Conservation (phyloP, 2,888 invertebrate genomes). For the Xestia ashworthii region DNA sequence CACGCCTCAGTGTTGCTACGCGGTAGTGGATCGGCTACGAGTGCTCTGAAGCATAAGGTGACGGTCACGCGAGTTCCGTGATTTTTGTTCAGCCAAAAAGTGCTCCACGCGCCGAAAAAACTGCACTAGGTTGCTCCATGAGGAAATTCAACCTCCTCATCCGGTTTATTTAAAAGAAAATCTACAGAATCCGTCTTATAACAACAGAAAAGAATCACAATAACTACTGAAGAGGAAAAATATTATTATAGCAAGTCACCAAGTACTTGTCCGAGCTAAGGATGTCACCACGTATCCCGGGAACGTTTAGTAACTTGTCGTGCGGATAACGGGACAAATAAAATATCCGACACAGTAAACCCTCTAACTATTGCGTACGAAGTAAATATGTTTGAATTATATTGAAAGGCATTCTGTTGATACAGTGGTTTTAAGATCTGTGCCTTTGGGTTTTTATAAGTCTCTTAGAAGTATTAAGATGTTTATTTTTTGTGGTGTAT, state of each 20-base stretch:
- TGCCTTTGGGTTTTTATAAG: neutral
- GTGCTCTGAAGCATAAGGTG: too few relatives aligned
- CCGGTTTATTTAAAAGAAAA: neutral
- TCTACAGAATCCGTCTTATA: neutral
- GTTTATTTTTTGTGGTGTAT: neutral
- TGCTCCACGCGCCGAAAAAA: too few relatives aligned
- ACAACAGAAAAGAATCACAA: constrained; percentile 13
- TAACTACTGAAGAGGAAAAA: constrained; percentile 35
- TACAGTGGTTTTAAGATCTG: neutral
- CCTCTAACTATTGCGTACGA: constrained; percentile 16
- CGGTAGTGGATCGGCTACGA: too few relatives aligned
- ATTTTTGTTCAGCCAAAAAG: too few relatives aligned
- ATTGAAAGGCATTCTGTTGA: constrained; percentile 1
- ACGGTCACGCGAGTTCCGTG: too few relatives aligned
- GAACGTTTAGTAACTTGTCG: constrained; percentile 62
- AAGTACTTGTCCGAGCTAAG: constrained; percentile 28
- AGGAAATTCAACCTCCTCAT: neutral
- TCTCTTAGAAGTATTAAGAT: neutral
- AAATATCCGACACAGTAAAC: constrained; percentile 55
- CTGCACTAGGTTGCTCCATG: neutral
- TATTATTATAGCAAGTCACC: constrained; percentile 40
- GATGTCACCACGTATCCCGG: constrained; percentile 47
- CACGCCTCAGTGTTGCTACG: too few relatives aligned
- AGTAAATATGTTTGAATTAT: constrained; percentile 18
- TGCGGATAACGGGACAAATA: constrained; percentile 64